These are phyloP conservation scores for Brachyistius frenatus DNA, from an alignment of 2,113 vertebrate species.

Conservation along the genomic window DNA sequence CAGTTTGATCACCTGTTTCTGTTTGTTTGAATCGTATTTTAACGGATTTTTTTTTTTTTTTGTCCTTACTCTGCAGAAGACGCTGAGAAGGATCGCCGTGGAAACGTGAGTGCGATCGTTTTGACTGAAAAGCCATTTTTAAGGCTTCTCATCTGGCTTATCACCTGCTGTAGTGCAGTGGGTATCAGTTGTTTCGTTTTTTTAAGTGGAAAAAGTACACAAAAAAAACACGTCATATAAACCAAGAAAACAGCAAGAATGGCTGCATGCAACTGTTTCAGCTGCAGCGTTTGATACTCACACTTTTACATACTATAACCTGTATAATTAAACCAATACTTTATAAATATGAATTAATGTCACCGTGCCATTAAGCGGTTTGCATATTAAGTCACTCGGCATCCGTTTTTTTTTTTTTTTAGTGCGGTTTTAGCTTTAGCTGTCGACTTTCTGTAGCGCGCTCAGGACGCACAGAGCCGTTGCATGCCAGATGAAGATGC, in stretches of 20 bases:
- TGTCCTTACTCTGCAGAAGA: slow-evolving; percentile 64
- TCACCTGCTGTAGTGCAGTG: not conserved
- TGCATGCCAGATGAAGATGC: slow-evolving; percentile 67
- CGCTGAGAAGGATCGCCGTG: slow-evolving; percentile 54
- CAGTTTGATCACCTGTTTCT: not conserved
- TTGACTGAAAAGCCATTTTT: not conserved
- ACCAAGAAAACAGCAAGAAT: not conserved
- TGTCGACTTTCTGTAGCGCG: not conserved
- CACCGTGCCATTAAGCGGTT: not conserved
- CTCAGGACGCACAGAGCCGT: slow-evolving; percentile 40
- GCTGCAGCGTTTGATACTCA: too few species aligned
- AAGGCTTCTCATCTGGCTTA: slow-evolving; percentile 63
- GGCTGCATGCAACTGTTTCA: not conserved
- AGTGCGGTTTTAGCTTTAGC: not conserved
- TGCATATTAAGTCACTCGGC: too few species aligned
- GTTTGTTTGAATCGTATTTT: not conserved
- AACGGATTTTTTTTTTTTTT: not conserved
- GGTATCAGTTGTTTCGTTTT: slow-evolving; percentile 4
- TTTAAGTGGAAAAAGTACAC: not conserved
- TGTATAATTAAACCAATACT: too few species aligned
- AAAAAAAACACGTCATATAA: not conserved
- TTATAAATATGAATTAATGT: not conserved
- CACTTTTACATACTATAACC: not conserved
- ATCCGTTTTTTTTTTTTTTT: not conserved
- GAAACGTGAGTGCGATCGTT: slow-evolving; percentile 77